phyloP scores from a whole-genome alignment of 1,140 invertebrate species.

The Procambarus clarkii region DNA sequence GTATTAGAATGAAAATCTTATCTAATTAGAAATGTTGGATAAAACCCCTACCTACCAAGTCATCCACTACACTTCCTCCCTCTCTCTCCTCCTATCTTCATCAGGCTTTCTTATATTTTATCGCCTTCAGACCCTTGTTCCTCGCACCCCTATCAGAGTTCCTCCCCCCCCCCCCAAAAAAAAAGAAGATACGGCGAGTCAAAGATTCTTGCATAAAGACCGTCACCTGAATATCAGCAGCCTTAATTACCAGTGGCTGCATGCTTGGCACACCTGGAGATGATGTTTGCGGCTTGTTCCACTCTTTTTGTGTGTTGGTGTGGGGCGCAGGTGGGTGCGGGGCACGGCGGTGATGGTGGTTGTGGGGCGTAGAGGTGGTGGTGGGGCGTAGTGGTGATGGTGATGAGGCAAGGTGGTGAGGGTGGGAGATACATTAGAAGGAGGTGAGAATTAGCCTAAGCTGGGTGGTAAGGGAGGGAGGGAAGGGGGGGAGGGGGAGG shows the following conservation, averaged over 20 bases:
- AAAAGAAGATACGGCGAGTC: neutral
- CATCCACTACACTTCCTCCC: no score
- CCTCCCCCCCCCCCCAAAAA: neutral
- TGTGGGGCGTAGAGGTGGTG: no score
- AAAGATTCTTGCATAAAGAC: neutral
- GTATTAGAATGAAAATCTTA: no score
- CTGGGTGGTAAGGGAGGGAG: no score
- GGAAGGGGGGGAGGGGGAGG: neutral
- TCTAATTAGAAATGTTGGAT: no score
- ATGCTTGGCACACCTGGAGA: neutral
- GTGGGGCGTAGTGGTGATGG: no score
- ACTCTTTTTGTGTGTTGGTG: neutral
- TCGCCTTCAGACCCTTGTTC: neutral
- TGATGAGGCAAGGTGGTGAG: neutral
- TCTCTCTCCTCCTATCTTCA: neutral
- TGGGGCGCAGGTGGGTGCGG: neutral
- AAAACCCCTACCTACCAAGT: no score
- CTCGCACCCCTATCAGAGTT: no score
- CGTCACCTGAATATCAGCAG: neutral
- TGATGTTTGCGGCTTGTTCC: neutral
- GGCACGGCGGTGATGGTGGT: no score
- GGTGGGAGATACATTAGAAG: neutral
- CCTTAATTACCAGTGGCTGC: neutral
- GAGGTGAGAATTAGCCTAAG: no score
- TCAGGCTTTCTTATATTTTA: neutral